Evolutionary conservation across 2,888 invertebrate genomes (phyloP).

Genomic region (Drosophila stalkeri): DNA sequence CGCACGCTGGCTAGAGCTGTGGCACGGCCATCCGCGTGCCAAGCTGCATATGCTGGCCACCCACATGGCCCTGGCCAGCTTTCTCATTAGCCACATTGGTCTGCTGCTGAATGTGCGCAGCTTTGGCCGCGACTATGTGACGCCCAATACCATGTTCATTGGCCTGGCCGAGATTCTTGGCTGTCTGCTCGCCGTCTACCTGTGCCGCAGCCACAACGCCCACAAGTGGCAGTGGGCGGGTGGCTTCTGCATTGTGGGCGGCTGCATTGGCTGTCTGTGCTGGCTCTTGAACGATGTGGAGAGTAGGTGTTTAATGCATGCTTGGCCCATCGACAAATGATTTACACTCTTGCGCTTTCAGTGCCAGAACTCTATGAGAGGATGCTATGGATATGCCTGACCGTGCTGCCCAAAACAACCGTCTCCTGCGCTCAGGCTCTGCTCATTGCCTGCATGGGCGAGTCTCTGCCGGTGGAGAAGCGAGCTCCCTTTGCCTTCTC

Average conservation of each 20-base stretch:
- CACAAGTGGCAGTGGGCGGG: constrained; percentile 85
- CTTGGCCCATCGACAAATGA: background rate
- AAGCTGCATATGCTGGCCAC: constrained; percentile 78
- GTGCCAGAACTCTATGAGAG: constrained; percentile 79
- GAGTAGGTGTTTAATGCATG: constrained; percentile 63
- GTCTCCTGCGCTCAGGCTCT: constrained; percentile 84
- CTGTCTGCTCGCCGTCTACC: constrained; percentile 83
- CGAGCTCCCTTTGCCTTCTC: constrained; percentile 82
- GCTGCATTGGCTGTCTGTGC: constrained; percentile 82
- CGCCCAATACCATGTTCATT: constrained; percentile 83
- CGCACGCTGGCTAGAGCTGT: constrained; percentile 81
- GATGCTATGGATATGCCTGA: constrained; percentile 82
- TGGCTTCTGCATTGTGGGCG: constrained; percentile 82
- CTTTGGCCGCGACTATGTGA: constrained; percentile 84
- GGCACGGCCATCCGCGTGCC: constrained; percentile 76
- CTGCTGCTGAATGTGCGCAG: constrained; percentile 85
- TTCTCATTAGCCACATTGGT: constrained; percentile 84
- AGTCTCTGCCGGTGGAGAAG: constrained; percentile 82
- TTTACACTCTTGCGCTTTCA: constrained; percentile 36
- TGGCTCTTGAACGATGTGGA: constrained; percentile 79
- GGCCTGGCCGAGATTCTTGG: constrained; percentile 84
- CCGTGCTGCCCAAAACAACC: constrained; percentile 84
- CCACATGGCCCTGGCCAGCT: constrained; percentile 83
- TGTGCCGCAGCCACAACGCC: constrained; percentile 76
- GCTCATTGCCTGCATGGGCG: constrained; percentile 83